phyloP scores from a whole-genome alignment of 2,113 vertebrate species.

The Callipepla squamata region DNA sequence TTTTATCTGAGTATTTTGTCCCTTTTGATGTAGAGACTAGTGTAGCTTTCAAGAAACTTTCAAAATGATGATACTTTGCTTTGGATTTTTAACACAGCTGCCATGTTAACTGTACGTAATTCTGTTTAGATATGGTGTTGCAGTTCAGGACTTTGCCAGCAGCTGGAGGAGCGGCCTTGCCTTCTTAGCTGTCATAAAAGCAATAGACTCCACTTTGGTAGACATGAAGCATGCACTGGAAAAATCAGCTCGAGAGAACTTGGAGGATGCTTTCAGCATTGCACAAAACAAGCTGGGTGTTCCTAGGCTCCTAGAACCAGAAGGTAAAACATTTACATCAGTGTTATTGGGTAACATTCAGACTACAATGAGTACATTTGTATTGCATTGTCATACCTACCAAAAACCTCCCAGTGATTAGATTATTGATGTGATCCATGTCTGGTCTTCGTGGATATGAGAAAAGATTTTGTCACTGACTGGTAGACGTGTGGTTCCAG shows the following conservation, averaged over 20 bases:
- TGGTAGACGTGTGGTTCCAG: not conserved
- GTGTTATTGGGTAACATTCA: not conserved
- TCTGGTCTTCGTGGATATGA: not conserved
- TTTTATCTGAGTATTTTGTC: not conserved
- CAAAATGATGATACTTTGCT: not conserved
- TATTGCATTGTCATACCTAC: not conserved
- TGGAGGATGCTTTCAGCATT: slow-evolving; percentile 91
- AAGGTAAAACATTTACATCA: slow-evolving; percentile 79
- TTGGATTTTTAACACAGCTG: not conserved
- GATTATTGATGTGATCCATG: not conserved
- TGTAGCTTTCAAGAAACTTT: not conserved
- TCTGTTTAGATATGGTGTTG: slow-evolving; percentile 88
- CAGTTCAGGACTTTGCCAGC: slow-evolving; percentile 92
- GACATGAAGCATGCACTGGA: slow-evolving; percentile 92
- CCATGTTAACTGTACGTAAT: not conserved
- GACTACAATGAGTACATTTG: not conserved
- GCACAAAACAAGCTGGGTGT: slow-evolving; percentile 90
- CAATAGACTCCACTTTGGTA: slow-evolving; percentile 90
- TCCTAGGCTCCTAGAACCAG: slow-evolving; percentile 91
- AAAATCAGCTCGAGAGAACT: slow-evolving; percentile 85
- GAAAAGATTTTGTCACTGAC: not conserved
- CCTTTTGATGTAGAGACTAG: not conserved
- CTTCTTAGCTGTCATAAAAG: slow-evolving; percentile 94
- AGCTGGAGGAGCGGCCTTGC: slow-evolving; percentile 95
- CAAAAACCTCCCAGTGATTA: not conserved